Evolutionary conservation across 2,797 vertebrate genomes (phyloP).

Genomic region (Coluber constrictor): DNA sequence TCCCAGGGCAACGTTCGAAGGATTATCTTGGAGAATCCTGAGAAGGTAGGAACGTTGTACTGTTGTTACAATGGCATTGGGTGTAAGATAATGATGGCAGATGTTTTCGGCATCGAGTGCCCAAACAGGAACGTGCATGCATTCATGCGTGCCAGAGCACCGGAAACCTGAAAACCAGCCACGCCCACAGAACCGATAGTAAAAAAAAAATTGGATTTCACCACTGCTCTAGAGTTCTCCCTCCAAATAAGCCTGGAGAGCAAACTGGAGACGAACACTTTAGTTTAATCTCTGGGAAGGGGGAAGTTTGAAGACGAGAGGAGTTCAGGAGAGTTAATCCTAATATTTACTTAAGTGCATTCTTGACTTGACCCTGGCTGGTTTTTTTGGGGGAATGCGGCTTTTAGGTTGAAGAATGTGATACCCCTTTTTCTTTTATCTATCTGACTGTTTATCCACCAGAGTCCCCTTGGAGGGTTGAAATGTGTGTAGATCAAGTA

Average conservation of each 20-base stretch:
- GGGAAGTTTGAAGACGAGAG: neutral
- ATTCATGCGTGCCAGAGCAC: no score
- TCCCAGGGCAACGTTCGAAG: conserved; percentile 71
- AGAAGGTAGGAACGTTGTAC: conserved; percentile 65
- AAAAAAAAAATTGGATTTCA: no score
- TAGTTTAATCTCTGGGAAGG: neutral
- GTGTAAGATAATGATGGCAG: neutral
- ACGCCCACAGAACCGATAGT: no score
- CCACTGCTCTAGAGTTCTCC: neutral
- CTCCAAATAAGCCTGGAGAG: neutral
- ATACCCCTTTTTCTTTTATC: neutral
- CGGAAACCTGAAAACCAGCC: no score
- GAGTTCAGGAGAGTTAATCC: neutral
- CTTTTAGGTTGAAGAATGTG: neutral
- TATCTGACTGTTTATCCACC: neutral
- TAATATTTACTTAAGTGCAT: neutral
- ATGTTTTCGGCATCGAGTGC: no score
- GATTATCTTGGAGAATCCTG: conserved; percentile 75
- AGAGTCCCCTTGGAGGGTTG: neutral
- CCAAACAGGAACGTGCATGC: no score
- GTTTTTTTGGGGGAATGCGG: neutral
- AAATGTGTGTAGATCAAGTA: neutral
- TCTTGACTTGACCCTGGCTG: neutral
- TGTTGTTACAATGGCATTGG: neutral
- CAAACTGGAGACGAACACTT: neutral